These are phyloP conservation scores for Oxycera nigricornis DNA, from an alignment of 2,888 invertebrate genomes.

Conservation along the genomic window DNA sequence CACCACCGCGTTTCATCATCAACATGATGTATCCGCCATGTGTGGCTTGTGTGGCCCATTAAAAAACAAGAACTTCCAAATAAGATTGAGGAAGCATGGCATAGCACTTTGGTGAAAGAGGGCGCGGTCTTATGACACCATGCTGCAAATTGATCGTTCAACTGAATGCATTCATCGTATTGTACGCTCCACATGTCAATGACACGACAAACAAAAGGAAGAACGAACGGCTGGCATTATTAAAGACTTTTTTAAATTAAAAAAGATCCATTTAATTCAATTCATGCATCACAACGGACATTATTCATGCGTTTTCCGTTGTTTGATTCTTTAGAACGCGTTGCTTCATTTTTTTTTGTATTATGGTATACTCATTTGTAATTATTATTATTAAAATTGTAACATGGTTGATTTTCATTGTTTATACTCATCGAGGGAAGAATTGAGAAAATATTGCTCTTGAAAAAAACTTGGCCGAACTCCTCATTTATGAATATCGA, in stretches of 20 bases:
- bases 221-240: not conserved
- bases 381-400: not conserved
- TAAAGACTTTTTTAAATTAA: not conserved
- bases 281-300: not conserved
- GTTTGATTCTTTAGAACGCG: not conserved
- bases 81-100: too few relatives aligned
- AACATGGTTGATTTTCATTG: not conserved
- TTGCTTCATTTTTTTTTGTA: not conserved
- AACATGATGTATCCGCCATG: too few relatives aligned
- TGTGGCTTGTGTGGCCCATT: too few relatives aligned
- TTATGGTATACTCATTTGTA: not conserved
- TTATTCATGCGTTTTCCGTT: not conserved
- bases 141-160: not conserved
- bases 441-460: too few relatives aligned
- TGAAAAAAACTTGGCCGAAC: too few relatives aligned
- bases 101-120: too few relatives aligned
- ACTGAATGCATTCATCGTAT: not conserved
- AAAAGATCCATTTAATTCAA: not conserved
- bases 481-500: too few relatives aligned
- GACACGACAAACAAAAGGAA: constrained; percentile 10
- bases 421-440: too few relatives aligned
- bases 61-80: not conserved
- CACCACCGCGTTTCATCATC: too few relatives aligned
- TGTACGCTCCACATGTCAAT: constrained; percentile 7
- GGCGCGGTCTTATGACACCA: not conserved